Base-by-base conservation (phyloP, 2,888 invertebrate genomes). In the Drosophila nr. medialis region DNA sequence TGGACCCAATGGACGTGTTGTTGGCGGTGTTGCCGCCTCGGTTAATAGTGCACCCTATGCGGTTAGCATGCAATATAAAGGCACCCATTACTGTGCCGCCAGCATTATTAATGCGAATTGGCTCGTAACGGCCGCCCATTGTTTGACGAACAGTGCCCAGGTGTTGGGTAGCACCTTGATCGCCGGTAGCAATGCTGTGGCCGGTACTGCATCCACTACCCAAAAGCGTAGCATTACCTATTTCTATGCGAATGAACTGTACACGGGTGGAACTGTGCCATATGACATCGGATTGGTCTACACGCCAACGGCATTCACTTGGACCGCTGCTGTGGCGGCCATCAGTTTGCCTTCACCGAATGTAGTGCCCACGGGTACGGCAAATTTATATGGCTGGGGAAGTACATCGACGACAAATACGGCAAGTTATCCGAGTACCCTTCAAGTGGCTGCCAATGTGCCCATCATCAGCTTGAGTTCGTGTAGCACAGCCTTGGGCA, bases 91-190 rank as follows among this genome's bases (percentile, higher is more conserved):
- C 66, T 92, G 92, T 32, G 93, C 89, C 4, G 92, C 92, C 1
- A 90, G 89, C 59, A 91, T 92, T 36, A 13, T 92, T 4, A 92
- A 90, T 56, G 51, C 77, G 27, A 83, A 92, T 69, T 92, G 92
- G 93, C 66, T 92, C 34, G 74, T 92, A 0, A 93, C 92, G 0
- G 93, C 92, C 2, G 92, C 92, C 2, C 93, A 93, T 72, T 92
- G 92, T 53, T 58, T 92, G 36, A 75, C 73, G 27, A 87, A 87
- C 18, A 69, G 80, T 0, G 67, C 62, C 1, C 81, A 89, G 59
- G 91, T 91, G 2, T 74, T 90, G 27, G 81, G 75, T 6, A 91
- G 91, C 18, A 81, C 74, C 0, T 63, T 92, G 4, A 70, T 92
- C 2, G 92, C 92, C 2, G 92, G 92, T 11, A 91, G 90, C 36